phyloP scores from a whole-genome alignment of 2,113 vertebrate genomes.

The Antigone vipio region DNA sequence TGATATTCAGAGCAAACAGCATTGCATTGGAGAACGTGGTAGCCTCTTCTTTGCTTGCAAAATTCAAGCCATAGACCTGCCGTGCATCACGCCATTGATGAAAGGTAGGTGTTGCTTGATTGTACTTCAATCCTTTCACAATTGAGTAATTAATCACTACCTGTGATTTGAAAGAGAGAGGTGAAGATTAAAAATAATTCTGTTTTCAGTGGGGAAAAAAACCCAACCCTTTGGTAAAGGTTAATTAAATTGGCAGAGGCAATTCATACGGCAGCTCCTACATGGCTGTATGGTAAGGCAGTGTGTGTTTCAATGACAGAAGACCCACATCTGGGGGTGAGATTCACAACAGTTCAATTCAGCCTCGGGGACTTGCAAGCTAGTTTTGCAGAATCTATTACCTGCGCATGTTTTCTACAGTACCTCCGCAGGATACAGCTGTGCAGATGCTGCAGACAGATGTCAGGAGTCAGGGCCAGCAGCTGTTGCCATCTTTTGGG shows the following conservation, averaged over 20 bases:
- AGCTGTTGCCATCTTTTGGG: conserved; percentile 6
- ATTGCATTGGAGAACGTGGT: conserved; percentile 97
- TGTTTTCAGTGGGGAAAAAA: not conserved
- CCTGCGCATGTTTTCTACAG: not conserved
- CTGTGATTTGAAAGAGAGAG: conserved; percentile 72
- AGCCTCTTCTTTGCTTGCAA: conserved; percentile 98
- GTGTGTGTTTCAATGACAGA: not conserved
- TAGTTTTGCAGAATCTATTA: conserved; percentile 3
- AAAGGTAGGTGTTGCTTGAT: conserved; percentile 98
- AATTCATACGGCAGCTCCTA: not conserved
- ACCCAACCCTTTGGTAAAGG: not conserved
- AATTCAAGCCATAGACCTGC: conserved; percentile 97
- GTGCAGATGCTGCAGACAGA: not conserved
- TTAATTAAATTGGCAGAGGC: not conserved
- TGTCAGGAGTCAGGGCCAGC: not conserved
- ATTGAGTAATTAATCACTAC: conserved; percentile 99
- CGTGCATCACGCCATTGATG: conserved; percentile 98
- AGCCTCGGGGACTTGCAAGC: not conserved
- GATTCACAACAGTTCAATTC: not conserved
- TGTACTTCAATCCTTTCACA: conserved; percentile 98
- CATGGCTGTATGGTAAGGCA: accelerated
- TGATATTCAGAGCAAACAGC: conserved; percentile 96
- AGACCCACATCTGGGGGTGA: not conserved
- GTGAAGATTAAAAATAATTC: not conserved
- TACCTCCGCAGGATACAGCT: not conserved